These are phyloP conservation scores for Sceloporus undulatus DNA, from an alignment of 2,113 vertebrate species.

Conservation along the genomic window DNA sequence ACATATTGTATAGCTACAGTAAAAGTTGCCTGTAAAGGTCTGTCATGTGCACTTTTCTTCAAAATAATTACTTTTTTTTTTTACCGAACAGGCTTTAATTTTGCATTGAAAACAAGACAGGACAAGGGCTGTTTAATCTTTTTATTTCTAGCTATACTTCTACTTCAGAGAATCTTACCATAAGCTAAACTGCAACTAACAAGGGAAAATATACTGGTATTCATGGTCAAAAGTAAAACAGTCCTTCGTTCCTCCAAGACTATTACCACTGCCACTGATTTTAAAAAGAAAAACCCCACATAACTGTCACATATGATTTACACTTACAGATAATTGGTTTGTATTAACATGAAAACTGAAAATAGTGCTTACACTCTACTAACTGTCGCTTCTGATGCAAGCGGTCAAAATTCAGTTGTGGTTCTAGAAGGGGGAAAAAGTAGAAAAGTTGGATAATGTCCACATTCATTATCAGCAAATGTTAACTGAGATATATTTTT, in stretches of 20 bases:
- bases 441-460: constrained; percentile 36
- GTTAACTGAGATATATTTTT: constrained; percentile 26
- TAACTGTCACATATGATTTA: background rate
- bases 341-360: constrained; percentile 50
- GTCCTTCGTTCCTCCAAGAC: background rate
- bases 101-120: no score
- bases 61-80: background rate
- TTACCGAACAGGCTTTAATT: background rate
- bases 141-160: background rate
- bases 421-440: constrained; percentile 63
- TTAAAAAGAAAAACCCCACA: background rate
- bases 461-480: constrained; percentile 49
- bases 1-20: background rate
- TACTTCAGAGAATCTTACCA: background rate
- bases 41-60: background rate
- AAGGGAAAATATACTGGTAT: background rate
- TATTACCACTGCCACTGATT: background rate
- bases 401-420: constrained; percentile 79
- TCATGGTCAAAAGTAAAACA: background rate
- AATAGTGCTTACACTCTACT: constrained; percentile 83
- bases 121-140: background rate
- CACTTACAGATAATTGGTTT: background rate
- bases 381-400: constrained; percentile 88
- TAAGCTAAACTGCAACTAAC: background rate
- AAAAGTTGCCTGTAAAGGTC: background rate